Percentiles rank a stretch among this genome's conserved stretches.
Evolutionary conservation across 1,140 invertebrate genomes (phyloP).

Genomic region (Aethina tumida): DNA sequence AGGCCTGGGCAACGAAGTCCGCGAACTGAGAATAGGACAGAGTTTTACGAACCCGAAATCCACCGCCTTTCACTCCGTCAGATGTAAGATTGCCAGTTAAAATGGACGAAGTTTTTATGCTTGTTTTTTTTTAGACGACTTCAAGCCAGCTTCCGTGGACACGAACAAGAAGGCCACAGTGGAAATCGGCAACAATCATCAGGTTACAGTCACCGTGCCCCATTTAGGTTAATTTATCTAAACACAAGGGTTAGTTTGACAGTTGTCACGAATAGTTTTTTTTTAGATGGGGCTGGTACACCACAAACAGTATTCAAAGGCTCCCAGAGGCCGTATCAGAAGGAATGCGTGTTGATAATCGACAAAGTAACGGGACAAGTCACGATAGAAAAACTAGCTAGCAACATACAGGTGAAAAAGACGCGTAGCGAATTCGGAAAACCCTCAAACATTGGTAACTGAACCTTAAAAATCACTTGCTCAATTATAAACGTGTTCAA

Average conservation of each 20-base stretch:
- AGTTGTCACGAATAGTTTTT: slow-evolving; percentile 5
- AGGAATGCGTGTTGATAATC: slow-evolving; percentile 91
- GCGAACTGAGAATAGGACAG: slow-evolving; percentile 72
- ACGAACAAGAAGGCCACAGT: slow-evolving; percentile 79
- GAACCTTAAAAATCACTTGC: slow-evolving; percentile 5
- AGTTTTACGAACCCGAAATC: slow-evolving; percentile 66
- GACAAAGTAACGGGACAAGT: slow-evolving; percentile 86
- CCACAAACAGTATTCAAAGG: slow-evolving; percentile 90
- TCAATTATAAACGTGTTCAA: slow-evolving; percentile 8
- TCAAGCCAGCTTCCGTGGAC: slow-evolving; percentile 94
- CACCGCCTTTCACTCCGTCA: slow-evolving; percentile 72
- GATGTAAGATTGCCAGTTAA: slow-evolving; percentile 58
- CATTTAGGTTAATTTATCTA: slow-evolving; percentile 57
- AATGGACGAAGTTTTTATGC: background rate
- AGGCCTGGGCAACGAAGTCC: slow-evolving; percentile 61
- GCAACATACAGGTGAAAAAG: slow-evolving; percentile 90
- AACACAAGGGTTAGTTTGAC: background rate
- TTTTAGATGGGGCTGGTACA: slow-evolving; percentile 68
- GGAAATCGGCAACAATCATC: slow-evolving; percentile 78
- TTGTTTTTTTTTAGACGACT: slow-evolving; percentile 70
- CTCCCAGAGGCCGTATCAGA: slow-evolving; percentile 76
- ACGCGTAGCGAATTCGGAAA: slow-evolving; percentile 56
- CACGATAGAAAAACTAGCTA: slow-evolving; percentile 80
- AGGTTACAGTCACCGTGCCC: slow-evolving; percentile 86
- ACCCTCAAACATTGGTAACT: too few relatives aligned